phyloP scores from a whole-genome alignment of 1,140 invertebrate genomes.

The Vollenhovia emeryi region DNA sequence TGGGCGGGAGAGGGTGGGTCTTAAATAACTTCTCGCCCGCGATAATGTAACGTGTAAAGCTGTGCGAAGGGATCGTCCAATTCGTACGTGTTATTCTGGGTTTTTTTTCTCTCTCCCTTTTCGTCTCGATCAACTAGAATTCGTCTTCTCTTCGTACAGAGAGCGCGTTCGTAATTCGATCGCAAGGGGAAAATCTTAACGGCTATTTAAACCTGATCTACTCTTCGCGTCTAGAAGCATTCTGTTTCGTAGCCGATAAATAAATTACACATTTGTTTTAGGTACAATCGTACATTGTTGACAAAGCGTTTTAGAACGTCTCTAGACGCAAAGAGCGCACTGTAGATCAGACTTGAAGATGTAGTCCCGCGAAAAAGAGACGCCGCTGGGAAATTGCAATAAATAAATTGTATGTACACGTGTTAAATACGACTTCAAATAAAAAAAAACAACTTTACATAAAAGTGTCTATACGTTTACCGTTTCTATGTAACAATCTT shows the following conservation, averaged over 20 bases:
- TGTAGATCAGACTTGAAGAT: too few relatives aligned
- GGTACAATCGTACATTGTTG: too few relatives aligned
- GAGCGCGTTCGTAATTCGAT: neutral
- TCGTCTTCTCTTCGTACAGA: neutral
- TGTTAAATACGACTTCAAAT: constrained; percentile 4
- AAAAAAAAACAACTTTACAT: constrained; percentile 23
- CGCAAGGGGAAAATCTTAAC: neutral
- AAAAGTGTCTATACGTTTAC: neutral
- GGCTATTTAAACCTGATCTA: too few relatives aligned
- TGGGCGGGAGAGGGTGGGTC: neutral
- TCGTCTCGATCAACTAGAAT: neutral
- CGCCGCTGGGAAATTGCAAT: neutral
- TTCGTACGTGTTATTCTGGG: too few relatives aligned
- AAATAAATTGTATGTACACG: constrained; percentile 44
- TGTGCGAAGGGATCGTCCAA: neutral
- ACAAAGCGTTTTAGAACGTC: too few relatives aligned
- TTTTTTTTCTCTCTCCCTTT: neutral
- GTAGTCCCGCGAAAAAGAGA: neutral
- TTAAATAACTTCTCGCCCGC: constrained; percentile 15
- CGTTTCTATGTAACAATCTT: neutral
- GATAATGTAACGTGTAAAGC: constrained; percentile 29
- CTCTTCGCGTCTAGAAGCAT: too few relatives aligned
- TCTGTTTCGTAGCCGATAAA: too few relatives aligned
- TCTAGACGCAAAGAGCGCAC: too few relatives aligned
- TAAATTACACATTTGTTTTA: too few relatives aligned